Percentiles rank a stretch among this genome's conserved stretches.
These are phyloP conservation scores for Indicator maculatus DNA, from an alignment of 2,113 vertebrate genomes.

Conservation along the genomic window DNA sequence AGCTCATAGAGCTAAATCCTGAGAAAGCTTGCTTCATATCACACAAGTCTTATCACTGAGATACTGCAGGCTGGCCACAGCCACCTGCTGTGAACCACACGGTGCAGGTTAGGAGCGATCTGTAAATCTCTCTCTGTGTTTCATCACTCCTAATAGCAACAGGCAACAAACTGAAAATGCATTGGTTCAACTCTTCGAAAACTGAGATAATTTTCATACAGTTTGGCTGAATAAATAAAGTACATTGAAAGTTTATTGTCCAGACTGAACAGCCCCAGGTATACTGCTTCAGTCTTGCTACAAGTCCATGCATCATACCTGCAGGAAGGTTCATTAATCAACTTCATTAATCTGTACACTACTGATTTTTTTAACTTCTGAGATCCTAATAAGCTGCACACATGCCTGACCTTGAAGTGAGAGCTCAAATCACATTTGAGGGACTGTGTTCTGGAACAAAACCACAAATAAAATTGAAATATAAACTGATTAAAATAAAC, in stretches of 20 bases:
- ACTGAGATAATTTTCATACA: background rate
- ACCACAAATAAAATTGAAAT: background rate
- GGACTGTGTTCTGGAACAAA: background rate
- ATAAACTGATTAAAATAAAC: background rate
- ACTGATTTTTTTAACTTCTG: background rate
- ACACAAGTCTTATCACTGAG: fast-evolving
- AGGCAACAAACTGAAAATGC: background rate
- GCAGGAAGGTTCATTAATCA: background rate
- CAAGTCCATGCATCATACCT: background rate
- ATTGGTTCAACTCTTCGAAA: background rate
- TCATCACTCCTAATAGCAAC: background rate
- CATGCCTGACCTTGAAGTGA: background rate
- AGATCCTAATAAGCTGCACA: background rate
- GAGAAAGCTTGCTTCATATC: background rate
- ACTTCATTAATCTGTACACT: background rate
- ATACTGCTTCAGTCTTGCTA: background rate
- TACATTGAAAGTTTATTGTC: background rate
- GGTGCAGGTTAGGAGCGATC: background rate
- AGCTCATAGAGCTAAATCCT: background rate
- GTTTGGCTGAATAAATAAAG: background rate
- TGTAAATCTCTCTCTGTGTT: fast-evolving
- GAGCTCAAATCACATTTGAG: background rate
- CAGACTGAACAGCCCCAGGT: background rate
- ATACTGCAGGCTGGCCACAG: background rate
- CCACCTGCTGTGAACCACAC: background rate